Base-by-base conservation (phyloP, 2,113 vertebrate species). In the Hippopotamus amphibius region DNA sequence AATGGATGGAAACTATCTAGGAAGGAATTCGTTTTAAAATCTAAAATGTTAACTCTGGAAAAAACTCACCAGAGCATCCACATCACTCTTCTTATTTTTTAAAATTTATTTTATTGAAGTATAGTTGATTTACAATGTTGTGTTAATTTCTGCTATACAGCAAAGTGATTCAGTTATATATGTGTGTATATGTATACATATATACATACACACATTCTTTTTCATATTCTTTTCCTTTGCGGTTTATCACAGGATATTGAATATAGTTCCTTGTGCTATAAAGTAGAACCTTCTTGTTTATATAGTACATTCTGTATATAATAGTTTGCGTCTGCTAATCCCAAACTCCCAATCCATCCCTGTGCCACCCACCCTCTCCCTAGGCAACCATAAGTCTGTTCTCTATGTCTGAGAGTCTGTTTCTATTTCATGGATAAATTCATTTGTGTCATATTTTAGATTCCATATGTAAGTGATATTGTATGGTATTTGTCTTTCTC, bases 21-120 rank as follows among this genome's bases (percentile, higher is more conserved):
- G 50, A 61, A 87, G 24, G 22, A 90, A 30, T 33, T 69, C 12
- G 15, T 53, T 19, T 92, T 95, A 72, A 95, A 83, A 87, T 96
- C 14, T 53, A 59, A 72, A 57, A 79, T 65, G 26, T 57, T 82
- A 63, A 3, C 14, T 95, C 77, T 85, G 6, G 57, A 77, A 95
- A 63, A 63, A 84, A 41, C 13, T 95, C 46, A 28, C 33, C n/a
- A 71, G 41, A 95, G 5, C 1, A 53, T 59, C 55, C 46, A 4
- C 12, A 74, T 90, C 17, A 21, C 4, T 94, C 55, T 94, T 72
- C n/a, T 26, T 92, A 28, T 50, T 17, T 76, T 76, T 46, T 76
- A 50, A 76, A 50, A 19, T 76, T 76, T 76, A 50, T 30, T 76
- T 19, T 74, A 33, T 76, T 76, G 72, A 76, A 76, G 46, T 76